These are phyloP conservation scores for Pediacus dermestoides DNA, from an alignment of 2,888 invertebrate species.

Conservation along the genomic window DNA sequence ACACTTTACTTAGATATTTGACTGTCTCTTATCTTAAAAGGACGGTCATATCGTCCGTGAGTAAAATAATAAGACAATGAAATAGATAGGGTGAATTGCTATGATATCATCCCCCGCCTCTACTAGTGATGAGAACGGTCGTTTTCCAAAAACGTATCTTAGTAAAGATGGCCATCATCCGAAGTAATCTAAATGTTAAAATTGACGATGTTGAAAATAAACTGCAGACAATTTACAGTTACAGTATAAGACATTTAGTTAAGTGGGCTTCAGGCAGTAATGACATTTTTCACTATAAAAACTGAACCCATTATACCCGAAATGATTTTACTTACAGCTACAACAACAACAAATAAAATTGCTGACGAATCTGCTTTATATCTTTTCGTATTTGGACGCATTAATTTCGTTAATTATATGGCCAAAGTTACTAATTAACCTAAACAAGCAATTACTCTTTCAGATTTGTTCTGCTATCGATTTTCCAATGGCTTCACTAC, in stretches of 20 bases:
- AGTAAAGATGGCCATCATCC: slow-evolving; percentile 18
- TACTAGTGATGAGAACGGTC: slow-evolving; percentile 24
- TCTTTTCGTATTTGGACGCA: too few relatives aligned
- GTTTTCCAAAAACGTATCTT: slow-evolving; percentile 22
- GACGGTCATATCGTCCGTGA: slow-evolving; percentile 39
- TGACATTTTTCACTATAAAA: too few relatives aligned
- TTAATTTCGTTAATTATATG: too few relatives aligned
- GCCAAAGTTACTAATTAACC: too few relatives aligned
- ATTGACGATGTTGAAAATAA: slow-evolving; percentile 19
- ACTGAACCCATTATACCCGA: too few relatives aligned
- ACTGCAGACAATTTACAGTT: slow-evolving; percentile 1
- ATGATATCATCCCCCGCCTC: slow-evolving; percentile 24
- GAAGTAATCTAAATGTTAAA: slow-evolving; percentile 31
- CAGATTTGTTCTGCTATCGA: too few relatives aligned
- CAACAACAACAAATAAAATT: too few relatives aligned
- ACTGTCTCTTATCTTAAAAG: slow-evolving; percentile 33
- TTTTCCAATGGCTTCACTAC: too few relatives aligned
- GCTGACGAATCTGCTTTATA: too few relatives aligned
- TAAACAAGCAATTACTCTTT: too few relatives aligned
- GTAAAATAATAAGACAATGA: slow-evolving; percentile 36
- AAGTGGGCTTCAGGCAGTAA: background rate
- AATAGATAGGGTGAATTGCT: slow-evolving; percentile 22
- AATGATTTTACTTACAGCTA: too few relatives aligned
- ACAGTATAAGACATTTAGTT: background rate
- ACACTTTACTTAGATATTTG: slow-evolving; percentile 25